phyloP scores from a whole-genome alignment of 2,888 invertebrate genomes.

The Serripes groenlandicus region DNA sequence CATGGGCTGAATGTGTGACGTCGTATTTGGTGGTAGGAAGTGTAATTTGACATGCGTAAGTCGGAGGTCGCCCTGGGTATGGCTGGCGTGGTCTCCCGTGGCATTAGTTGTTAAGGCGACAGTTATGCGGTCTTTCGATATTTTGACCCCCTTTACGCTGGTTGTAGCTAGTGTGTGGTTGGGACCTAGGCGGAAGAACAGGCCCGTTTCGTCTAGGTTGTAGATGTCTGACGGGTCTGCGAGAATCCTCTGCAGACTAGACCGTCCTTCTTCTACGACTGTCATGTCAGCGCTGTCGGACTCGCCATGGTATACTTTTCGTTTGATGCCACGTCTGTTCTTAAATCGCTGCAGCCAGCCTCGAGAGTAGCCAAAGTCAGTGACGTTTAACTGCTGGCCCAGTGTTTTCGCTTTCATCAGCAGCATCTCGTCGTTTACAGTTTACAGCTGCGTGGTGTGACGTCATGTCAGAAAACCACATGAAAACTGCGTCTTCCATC shows the following conservation, averaged over 20 bases:
- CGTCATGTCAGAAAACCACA: too few species aligned
- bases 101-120: conserved; percentile 48
- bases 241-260: conserved; percentile 16
- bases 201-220: conserved; percentile 68
- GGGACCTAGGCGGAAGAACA: conserved; percentile 55
- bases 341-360: conserved; percentile 37
- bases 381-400: too few species aligned
- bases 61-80: conserved; percentile 23
- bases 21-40: background rate
- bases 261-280: conserved; percentile 4
- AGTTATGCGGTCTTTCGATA: conserved; percentile 50
- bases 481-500: too few species aligned
- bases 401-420: too few species aligned
- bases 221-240: conserved; percentile 45
- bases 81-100: conserved; percentile 47
- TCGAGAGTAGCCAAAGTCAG: too few species aligned
- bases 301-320: conserved; percentile 35
- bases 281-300: conserved; percentile 47
- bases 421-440: too few species aligned
- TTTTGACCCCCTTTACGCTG: conserved; percentile 27
- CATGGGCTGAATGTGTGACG: too few species aligned
- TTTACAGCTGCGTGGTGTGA: too few species aligned
- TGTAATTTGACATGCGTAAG: background rate
- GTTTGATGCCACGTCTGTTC: conserved; percentile 31
- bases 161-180: conserved; percentile 45